Percentiles rank a stretch among this genome's conserved stretches.
phyloP scores from a whole-genome alignment of 2,797 vertebrate genomes.

The Furcifer pardalis region DNA sequence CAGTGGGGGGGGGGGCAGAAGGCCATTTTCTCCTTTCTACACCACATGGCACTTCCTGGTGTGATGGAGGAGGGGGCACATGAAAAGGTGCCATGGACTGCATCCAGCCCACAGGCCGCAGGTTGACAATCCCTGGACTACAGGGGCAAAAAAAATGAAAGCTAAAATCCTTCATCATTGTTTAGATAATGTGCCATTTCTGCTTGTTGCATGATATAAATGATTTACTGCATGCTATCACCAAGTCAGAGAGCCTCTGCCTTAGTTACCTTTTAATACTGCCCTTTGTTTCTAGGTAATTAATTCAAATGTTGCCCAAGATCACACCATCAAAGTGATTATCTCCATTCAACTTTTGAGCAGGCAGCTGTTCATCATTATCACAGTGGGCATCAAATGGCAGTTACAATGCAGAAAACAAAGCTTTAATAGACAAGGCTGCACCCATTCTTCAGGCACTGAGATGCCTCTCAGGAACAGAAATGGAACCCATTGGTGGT shows the following conservation, averaged over 20 bases:
- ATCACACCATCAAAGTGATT: slow-evolving; percentile 30
- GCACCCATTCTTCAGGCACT: slow-evolving; percentile 7
- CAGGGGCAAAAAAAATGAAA: not conserved
- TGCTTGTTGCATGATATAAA: too few relatives aligned
- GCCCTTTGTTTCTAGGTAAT: slow-evolving; percentile 25
- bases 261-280: slow-evolving; percentile 28
- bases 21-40: too few relatives aligned
- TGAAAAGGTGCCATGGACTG: too few relatives aligned
- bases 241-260: not conserved
- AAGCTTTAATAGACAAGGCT: slow-evolving; percentile 31
- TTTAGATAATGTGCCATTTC: not conserved
- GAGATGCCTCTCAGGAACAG: slow-evolving; percentile 31
- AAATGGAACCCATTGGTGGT: slow-evolving; percentile 26
- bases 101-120: too few relatives aligned
- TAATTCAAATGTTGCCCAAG: slow-evolving; percentile 34
- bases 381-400: slow-evolving; percentile 27
- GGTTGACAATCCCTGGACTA: too few relatives aligned
- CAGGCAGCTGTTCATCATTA: slow-evolving; percentile 34
- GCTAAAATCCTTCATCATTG: not conserved
- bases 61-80: too few relatives aligned
- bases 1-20: too few relatives aligned
- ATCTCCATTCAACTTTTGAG: slow-evolving; percentile 37
- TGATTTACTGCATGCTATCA: not conserved
- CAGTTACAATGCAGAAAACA: not conserved
- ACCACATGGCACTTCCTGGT: too few relatives aligned